phyloP scores from a whole-genome alignment of 2,797 vertebrate genomes.

The Oryzias dopingdopingensis region DNA sequence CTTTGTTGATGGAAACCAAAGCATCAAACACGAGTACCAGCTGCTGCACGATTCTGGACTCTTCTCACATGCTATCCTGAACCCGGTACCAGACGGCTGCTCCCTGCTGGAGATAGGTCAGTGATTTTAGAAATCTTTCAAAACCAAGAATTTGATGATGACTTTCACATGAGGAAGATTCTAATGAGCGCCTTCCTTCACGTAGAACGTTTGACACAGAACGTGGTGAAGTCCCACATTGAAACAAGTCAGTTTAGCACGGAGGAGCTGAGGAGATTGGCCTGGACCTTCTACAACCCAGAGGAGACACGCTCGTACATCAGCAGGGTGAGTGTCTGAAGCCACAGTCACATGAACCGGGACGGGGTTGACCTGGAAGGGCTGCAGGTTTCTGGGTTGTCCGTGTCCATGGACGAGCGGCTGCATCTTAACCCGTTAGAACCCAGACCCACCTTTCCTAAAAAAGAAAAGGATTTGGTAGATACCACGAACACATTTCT shows the following conservation, averaged over 20 bases:
- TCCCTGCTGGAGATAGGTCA: constrained; percentile 84
- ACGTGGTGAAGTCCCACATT: constrained; percentile 87
- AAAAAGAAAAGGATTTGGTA: no score
- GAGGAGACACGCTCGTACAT: constrained; percentile 86
- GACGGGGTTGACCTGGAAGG: no score
- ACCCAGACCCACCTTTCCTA: no score
- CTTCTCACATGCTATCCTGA: constrained; percentile 71
- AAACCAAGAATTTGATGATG: constrained; percentile 5
- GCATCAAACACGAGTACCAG: constrained; percentile 87
- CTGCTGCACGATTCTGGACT: constrained; percentile 82
- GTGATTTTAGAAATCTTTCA: constrained; percentile 20
- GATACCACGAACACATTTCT: no score
- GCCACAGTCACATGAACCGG: no score
- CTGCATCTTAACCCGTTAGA: no score
- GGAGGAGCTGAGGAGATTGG: constrained; percentile 87
- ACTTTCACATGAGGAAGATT: not conserved
- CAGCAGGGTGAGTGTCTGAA: constrained; percentile 77
- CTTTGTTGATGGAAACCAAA: constrained; percentile 73
- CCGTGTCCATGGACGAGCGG: no score
- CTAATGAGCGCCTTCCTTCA: constrained; percentile 11
- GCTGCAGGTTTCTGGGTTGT: no score
- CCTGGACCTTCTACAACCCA: constrained; percentile 82
- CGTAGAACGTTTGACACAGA: constrained; percentile 85
- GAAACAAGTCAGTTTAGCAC: constrained; percentile 89
- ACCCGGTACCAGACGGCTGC: constrained; percentile 71